A percentile compares a stretch with the other conserved stretches of the same genome.
phyloP scores from a whole-genome alignment of 92 coral and sea anemone species.

The Pocillopora grandis region DNA sequence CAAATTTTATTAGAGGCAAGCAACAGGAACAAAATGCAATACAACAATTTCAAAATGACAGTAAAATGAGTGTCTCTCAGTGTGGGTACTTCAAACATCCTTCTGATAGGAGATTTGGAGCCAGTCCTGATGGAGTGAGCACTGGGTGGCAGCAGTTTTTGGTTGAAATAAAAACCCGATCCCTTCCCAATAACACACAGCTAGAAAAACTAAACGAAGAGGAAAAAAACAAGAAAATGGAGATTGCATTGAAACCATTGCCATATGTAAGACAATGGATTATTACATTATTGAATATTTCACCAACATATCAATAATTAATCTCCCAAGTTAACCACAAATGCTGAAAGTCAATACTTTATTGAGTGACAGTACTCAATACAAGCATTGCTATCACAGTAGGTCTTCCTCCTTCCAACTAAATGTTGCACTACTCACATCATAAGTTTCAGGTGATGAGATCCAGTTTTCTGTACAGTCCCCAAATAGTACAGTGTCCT shows the following conservation, averaged over 20 bases:
- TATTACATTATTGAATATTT: too few relatives aligned
- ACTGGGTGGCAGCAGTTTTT: conserved; percentile 26
- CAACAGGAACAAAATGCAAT: conserved; percentile 57
- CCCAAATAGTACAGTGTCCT: conserved; percentile 35
- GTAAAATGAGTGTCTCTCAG: background rate
- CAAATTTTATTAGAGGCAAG: conserved; percentile 62
- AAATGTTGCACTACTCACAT: conserved; percentile 48
- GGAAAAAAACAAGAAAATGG: background rate
- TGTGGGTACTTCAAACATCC: conserved; percentile 56
- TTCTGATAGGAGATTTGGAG: conserved; percentile 48
- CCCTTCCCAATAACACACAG: background rate
- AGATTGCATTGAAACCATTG: background rate
- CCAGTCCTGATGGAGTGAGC: conserved; percentile 60
- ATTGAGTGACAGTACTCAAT: too few relatives aligned
- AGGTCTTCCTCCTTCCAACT: background rate
- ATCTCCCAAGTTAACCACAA: too few relatives aligned
- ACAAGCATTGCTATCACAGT: too few relatives aligned
- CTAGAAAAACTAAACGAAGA: background rate
- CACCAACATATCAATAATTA: too few relatives aligned
- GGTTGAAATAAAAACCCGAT: conserved; percentile 46
- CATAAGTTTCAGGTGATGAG: conserved; percentile 48
- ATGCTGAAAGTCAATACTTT: too few relatives aligned
- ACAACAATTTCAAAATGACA: conserved; percentile 36
- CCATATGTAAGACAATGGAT: background rate
- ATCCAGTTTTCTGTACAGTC: conserved; percentile 46